Percentiles rank a stretch among this genome's conserved stretches.
Evolutionary conservation across 2,888 invertebrate species (phyloP).

Genomic region (Parthenolecanium corni): DNA sequence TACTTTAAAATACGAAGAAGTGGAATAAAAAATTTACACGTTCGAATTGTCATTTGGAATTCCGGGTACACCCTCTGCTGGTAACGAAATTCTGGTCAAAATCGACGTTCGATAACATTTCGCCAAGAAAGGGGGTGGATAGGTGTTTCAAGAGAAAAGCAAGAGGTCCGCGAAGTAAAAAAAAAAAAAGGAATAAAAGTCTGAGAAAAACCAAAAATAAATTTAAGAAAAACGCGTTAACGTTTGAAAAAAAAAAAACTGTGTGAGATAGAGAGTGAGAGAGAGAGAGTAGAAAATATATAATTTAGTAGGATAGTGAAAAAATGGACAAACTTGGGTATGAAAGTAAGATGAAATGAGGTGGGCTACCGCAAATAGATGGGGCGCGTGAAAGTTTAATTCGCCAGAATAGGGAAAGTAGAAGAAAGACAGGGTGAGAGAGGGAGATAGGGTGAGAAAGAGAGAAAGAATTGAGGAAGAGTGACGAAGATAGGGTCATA

Average conservation of each 20-base stretch:
- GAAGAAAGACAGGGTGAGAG: background rate
- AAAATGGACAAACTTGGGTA: constrained; percentile 24
- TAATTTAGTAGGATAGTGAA: constrained; percentile 21
- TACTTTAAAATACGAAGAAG: too few relatives aligned
- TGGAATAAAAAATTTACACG: too few relatives aligned
- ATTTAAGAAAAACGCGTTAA: background rate
- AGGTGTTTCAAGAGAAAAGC: too few relatives aligned
- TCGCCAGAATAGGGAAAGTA: constrained; percentile 4
- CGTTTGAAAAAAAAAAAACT: background rate
- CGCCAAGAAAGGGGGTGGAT: too few relatives aligned
- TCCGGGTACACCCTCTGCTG: too few relatives aligned
- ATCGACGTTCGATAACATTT: too few relatives aligned
- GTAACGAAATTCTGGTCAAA: too few relatives aligned
- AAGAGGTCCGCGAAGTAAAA: too few relatives aligned
- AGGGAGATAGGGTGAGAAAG: background rate
- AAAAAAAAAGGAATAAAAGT: background rate
- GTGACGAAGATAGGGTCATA: too few relatives aligned
- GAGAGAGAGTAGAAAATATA: background rate
- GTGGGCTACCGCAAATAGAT: constrained; percentile 28
- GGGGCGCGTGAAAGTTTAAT: constrained; percentile 27
- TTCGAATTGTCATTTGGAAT: too few relatives aligned
- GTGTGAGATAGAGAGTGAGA: too few relatives aligned
- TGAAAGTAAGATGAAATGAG: constrained; percentile 27
- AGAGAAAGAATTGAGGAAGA: background rate
- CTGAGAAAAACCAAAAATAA: background rate